Conservation (phyloP, 2,113 vertebrate genomes). For the Prolemur simus region DNA sequence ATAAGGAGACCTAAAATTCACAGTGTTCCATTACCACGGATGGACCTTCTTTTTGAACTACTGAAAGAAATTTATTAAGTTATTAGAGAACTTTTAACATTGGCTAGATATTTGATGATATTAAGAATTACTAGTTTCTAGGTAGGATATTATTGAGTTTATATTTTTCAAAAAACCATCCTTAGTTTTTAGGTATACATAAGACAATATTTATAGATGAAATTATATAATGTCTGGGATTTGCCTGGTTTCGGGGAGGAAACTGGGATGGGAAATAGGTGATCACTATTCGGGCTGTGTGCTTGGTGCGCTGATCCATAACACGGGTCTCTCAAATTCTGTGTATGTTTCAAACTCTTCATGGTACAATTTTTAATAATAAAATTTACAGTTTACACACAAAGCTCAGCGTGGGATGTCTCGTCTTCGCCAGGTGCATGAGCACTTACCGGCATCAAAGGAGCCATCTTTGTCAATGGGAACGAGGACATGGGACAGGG, state of each 20-base stretch:
- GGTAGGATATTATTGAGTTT: neutral
- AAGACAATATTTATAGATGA: neutral
- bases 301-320: fast-evolving
- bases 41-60: fast-evolving
- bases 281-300: fast-evolving
- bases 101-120: neutral
- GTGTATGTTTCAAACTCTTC: fast-evolving
- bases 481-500: conserved; percentile 83
- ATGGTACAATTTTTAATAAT: fast-evolving
- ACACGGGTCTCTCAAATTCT: fast-evolving
- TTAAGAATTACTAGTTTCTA: neutral
- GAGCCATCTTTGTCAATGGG: conserved; percentile 84
- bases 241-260: neutral
- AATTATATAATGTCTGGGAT: fast-evolving
- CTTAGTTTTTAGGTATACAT: neutral
- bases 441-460: conserved; percentile 82
- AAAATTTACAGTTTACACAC: too few relatives aligned
- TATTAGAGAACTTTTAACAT: neutral
- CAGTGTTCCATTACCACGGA: fast-evolving
- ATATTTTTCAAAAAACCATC: neutral
- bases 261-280: fast-evolving
- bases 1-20: neutral
- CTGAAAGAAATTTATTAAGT: neutral
- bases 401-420: fast-evolving
- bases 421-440: fast-evolving